A percentile compares a stretch with the other conserved stretches of the same genome.
phyloP scores from a whole-genome alignment of 2,797 vertebrate genomes.

The Poecile montanus region DNA sequence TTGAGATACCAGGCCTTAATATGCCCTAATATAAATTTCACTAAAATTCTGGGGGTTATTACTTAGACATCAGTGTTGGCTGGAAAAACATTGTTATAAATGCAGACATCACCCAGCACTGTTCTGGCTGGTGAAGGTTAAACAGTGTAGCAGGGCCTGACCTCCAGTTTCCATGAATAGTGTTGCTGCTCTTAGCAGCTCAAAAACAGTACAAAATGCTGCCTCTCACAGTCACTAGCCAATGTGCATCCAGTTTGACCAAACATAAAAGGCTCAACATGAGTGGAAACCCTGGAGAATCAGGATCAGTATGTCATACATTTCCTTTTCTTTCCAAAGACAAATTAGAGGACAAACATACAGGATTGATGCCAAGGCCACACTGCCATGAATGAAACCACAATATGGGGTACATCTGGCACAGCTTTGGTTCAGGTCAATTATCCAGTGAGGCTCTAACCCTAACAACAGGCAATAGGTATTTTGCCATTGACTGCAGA shows the following conservation, averaged over 20 bases:
- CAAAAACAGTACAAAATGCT: background rate
- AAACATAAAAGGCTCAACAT: background rate
- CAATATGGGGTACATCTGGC: background rate
- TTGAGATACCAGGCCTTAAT: background rate
- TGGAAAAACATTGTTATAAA: background rate
- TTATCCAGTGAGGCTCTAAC: background rate
- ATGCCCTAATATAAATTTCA: background rate
- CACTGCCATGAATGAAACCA: background rate
- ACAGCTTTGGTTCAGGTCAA: background rate
- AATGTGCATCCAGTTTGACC: background rate
- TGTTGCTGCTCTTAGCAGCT: background rate
- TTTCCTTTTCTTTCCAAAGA: background rate
- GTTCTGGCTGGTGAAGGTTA: background rate
- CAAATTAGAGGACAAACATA: background rate
- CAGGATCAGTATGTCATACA: background rate
- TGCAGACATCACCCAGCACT: background rate
- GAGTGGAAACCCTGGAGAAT: background rate
- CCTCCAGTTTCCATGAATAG: background rate
- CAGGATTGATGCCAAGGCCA: background rate
- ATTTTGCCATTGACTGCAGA: background rate
- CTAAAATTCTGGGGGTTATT: background rate
- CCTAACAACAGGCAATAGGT: background rate
- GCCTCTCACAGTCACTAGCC: fast-evolving
- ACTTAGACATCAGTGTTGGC: background rate
- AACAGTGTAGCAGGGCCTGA: background rate